phyloP scores from a whole-genome alignment of 2,888 invertebrate genomes.

The Cosmia trapezina region DNA sequence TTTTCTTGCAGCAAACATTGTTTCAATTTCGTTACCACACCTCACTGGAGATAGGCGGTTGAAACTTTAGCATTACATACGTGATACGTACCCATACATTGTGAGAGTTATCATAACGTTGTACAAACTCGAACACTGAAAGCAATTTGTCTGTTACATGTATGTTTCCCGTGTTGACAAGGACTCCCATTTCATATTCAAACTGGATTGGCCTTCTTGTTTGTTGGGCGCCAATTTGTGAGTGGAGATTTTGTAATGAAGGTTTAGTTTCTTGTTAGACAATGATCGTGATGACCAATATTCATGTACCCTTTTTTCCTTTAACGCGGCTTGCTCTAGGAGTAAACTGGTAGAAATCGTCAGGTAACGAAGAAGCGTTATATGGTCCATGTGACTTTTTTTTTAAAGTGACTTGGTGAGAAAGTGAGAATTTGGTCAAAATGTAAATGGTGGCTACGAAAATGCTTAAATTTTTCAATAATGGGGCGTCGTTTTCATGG shows the following conservation, averaged over 20 bases:
- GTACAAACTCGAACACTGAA: constrained; percentile 68
- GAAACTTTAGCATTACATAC: constrained; percentile 61
- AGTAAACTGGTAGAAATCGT: too few species aligned
- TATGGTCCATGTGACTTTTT: too few species aligned
- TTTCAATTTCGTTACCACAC: constrained; percentile 55
- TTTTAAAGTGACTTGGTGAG: too few species aligned
- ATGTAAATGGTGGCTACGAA: too few species aligned
- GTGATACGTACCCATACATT: constrained; percentile 56
- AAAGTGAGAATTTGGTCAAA: too few species aligned
- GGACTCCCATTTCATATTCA: constrained; percentile 75
- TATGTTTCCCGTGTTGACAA: constrained; percentile 75
- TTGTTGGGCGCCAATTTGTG: constrained; percentile 55
- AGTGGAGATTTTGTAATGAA: constrained; percentile 31
- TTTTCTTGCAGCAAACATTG: constrained; percentile 49
- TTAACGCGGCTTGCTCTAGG: too few species aligned
- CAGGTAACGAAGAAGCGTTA: too few species aligned
- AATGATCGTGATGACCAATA: background rate
- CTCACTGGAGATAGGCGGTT: constrained; percentile 51
- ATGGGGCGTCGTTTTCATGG: too few species aligned
- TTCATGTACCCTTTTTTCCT: too few species aligned
- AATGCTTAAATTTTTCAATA: too few species aligned
- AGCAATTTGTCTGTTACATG: constrained; percentile 77
- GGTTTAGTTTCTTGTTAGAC: background rate
- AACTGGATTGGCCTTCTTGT: constrained; percentile 62
- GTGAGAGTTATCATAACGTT: constrained; percentile 66